Base-by-base conservation (phyloP, 2,113 vertebrate genomes). In the Lates calcarifer region DNA sequence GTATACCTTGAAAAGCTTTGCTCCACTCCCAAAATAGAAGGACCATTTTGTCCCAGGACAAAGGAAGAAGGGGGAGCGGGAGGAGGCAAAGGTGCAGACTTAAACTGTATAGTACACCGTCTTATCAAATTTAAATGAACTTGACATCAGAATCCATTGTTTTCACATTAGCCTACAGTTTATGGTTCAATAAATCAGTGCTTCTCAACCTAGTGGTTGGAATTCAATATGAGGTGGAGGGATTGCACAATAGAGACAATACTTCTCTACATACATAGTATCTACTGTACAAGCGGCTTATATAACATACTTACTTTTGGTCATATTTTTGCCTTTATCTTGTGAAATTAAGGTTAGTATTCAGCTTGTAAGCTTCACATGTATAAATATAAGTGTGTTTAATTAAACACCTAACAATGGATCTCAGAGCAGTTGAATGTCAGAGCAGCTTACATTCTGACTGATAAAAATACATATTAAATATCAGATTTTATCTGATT, bases 1-100 rank as follows among this genome's bases (percentile, higher is more conserved):
- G 78, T 79, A 66, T 75, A 87, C 87, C 85, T 74, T 88, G 79
- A 90, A 91, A 89, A 69, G 85, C 87, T 80, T 84, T 11, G 17
- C 67, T 41, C n/a, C 22, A 3, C 63, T 77, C 83, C 80, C 55
- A 79, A 77, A 90, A 90, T 87, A 86, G 89, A 82, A 15, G n/a
- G 12, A 58, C 49, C 5, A 62, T 83, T 73, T 29, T 58, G 56
- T 70, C 29, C 15, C 11, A 6, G 33, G 68, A 83, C 86, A 85
- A 85, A 66, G 51, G 22, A 70, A 65, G 22, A 26, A 68, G 60
- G 55, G 72, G 41, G 13, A 66, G 69, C 57, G 41, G 80, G 20
- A 26, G 66, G 77, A 69, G 63, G 67, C 3, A 37, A 69, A 68
- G 29, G 74, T 41, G 43, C 33, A 61, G 55, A 62, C 57, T 53